phyloP scores from a whole-genome alignment of 2,888 invertebrate genomes.

The Leptopterna dolabrata region DNA sequence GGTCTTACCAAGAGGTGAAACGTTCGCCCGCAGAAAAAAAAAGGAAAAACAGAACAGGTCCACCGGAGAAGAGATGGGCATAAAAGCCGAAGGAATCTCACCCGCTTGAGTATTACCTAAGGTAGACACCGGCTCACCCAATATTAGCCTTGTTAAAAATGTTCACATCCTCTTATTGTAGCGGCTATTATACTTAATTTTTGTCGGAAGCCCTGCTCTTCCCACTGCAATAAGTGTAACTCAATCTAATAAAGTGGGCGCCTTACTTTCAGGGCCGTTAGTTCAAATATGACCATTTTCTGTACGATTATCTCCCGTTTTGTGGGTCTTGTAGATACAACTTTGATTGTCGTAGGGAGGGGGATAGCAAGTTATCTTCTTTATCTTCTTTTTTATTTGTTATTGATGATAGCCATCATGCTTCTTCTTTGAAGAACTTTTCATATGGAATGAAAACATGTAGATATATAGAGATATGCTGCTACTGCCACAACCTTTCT shows the following conservation, averaged over 20 bases:
- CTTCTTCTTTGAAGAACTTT: too few relatives aligned
- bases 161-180: background rate
- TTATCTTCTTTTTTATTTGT: too few relatives aligned
- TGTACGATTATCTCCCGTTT: too few relatives aligned
- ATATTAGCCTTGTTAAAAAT: constrained; percentile 3
- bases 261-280: background rate
- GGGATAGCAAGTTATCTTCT: too few relatives aligned
- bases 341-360: too few relatives aligned
- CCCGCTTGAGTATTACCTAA: background rate
- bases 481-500: too few relatives aligned
- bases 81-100: background rate
- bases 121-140: background rate
- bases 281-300: background rate
- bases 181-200: background rate
- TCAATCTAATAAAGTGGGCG: background rate
- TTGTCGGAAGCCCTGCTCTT: background rate
- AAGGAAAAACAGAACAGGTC: background rate
- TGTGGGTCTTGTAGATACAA: too few relatives aligned
- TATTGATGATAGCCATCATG: too few relatives aligned
- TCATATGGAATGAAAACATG: too few relatives aligned
- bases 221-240: background rate
- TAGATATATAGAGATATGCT: too few relatives aligned
- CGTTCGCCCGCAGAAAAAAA: background rate
- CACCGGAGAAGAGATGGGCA: background rate
- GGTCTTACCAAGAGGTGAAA: background rate